Percentiles rank a stretch among this genome's conserved stretches.
Evolutionary conservation across 2,888 invertebrate species (phyloP).

Genomic region (Neoscelio sp.): DNA sequence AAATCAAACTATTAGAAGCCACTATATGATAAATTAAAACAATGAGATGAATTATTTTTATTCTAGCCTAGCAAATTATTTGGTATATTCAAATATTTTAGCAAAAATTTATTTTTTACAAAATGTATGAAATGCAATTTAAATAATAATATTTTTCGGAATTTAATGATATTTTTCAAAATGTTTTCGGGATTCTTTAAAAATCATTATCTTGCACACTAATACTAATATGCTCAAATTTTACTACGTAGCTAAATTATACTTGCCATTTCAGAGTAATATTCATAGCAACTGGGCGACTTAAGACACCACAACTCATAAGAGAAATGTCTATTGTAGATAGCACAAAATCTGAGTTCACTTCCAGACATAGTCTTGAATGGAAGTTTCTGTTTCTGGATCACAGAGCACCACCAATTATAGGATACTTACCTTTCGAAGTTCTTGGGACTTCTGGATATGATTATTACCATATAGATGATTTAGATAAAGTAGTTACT

Average conservation of each 20-base stretch:
- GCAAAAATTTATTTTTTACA: too few species aligned
- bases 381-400: constrained; percentile 98
- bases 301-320: constrained; percentile 92
- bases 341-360: constrained; percentile 92
- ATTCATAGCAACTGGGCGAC: constrained; percentile 93
- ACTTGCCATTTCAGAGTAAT: constrained; percentile 84
- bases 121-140: too few species aligned
- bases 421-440: constrained; percentile 97
- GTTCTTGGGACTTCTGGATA: constrained; percentile 97
- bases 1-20: too few species aligned
- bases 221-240: background rate
- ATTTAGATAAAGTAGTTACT: constrained; percentile 92
- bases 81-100: too few species aligned
- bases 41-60: too few species aligned
- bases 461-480: constrained; percentile 98
- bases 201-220: too few species aligned
- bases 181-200: too few species aligned
- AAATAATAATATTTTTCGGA: too few species aligned
- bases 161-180: too few species aligned
- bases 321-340: constrained; percentile 93
- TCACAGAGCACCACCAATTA: constrained; percentile 95
- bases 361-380: constrained; percentile 95
- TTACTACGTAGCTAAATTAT: background rate
- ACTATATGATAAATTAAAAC: too few species aligned
- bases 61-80: too few species aligned